A percentile compares a stretch with the other conserved stretches of the same genome.
Evolutionary conservation across 2,797 vertebrate genomes (phyloP).

Genomic region (Anableps anableps): DNA sequence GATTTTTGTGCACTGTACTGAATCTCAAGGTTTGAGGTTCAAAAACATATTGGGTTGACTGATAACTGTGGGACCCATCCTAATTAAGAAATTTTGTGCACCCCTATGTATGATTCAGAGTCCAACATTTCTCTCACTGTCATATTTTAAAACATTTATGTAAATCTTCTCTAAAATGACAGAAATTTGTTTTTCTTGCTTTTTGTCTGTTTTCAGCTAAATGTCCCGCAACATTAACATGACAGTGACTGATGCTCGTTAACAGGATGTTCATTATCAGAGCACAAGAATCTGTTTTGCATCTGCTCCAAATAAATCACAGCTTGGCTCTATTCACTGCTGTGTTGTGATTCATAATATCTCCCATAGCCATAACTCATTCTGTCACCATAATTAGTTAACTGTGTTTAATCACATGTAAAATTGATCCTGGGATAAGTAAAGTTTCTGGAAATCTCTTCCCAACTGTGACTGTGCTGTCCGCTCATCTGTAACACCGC

Average conservation of each 20-base stretch:
- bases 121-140: background rate
- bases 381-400: constrained; percentile 71
- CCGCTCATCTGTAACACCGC: constrained; percentile 41
- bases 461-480: constrained; percentile 41
- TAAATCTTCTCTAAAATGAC: background rate
- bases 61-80: background rate
- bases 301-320: constrained; percentile 69
- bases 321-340: constrained; percentile 36
- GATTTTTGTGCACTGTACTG: too few relatives aligned
- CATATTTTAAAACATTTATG: background rate
- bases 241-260: constrained; percentile 52
- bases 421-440: constrained; percentile 75
- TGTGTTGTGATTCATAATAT: constrained; percentile 65
- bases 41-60: background rate
- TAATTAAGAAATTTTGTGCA: background rate
- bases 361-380: constrained; percentile 72
- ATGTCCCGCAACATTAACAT: constrained; percentile 59
- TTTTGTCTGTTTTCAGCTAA: constrained; percentile 16
- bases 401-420: constrained; percentile 77
- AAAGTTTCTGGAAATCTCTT: constrained; percentile 57
- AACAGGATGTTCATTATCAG: constrained; percentile 63
- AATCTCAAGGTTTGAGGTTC: background rate
- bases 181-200: background rate
- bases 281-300: constrained; percentile 66
- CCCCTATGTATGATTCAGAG: background rate